Base-by-base conservation (phyloP, 2,888 invertebrate genomes). In the Hymenopus coronatus region DNA sequence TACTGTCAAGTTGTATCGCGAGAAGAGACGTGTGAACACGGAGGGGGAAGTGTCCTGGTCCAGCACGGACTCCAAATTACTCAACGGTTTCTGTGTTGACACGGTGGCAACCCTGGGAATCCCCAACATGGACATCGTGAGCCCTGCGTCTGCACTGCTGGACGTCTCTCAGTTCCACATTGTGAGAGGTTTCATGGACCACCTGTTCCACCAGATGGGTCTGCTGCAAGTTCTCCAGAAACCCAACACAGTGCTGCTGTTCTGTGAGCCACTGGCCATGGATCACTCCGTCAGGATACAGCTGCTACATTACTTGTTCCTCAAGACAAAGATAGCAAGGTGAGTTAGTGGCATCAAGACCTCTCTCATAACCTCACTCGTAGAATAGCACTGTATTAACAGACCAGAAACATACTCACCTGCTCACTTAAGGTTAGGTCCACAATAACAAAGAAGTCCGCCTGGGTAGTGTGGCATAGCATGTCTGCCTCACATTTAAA, bases 321-420 rank as follows among this genome's bases (percentile, higher is more conserved):
- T 93, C 91, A 93, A 93, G 90, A 92, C 93, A 8, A 93, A 93
- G 92, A 92, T 93, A 89, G 92, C 93, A 70, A 93, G 93, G 93
- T 93, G 91, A 88, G 88, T 82, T 54, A n/a, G n/a, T n/a, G 89
- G 40, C 85, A n/a, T n/a, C n/a, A n/a, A n/a, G n/a, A n/a, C n/a
- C n/a, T n/a, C n/a, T n/a, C n/a, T n/a, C n/a, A n/a, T n/a, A n/a
- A n/a, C n/a, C n/a, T n/a, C n/a, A n/a, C n/a, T n/a, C n/a, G n/a
- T n/a, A n/a, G n/a, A n/a, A n/a, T n/a, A n/a, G n/a, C n/a, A n/a
- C n/a, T n/a, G n/a, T n/a, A n/a, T n/a, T n/a, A n/a, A n/a, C n/a
- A n/a, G n/a, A n/a, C n/a, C n/a, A n/a, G n/a, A n/a, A n/a, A n/a
- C n/a, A n/a, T n/a, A n/a, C n/a, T n/a, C n/a, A n/a, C n/a, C n/a